Evolutionary conservation across 2,888 invertebrate genomes (phyloP).

Genomic region (Drosophila pseudotakahashii): DNA sequence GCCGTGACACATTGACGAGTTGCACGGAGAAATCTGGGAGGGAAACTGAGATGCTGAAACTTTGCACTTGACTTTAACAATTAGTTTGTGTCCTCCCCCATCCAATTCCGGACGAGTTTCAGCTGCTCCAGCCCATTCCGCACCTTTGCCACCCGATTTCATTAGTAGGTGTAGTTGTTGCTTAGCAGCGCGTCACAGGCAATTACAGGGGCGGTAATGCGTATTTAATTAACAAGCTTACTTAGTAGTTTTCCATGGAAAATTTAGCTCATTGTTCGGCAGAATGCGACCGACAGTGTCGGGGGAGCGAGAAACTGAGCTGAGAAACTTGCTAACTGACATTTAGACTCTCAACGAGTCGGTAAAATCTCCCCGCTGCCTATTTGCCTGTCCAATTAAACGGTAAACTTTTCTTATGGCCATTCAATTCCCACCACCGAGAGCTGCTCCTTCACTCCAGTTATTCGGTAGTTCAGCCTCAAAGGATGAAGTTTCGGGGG

Average conservation of each 20-base stretch:
- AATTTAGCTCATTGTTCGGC: slow-evolving; percentile 65
- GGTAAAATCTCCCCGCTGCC: slow-evolving; percentile 13
- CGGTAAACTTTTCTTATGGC: slow-evolving; percentile 65
- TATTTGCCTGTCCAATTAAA: slow-evolving; percentile 66
- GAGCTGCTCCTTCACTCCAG: neutral
- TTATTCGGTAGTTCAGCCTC: slow-evolving; percentile 13
- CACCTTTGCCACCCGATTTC: slow-evolving; percentile 19
- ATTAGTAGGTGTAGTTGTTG: slow-evolving; percentile 41
- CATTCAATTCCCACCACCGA: slow-evolving; percentile 44
- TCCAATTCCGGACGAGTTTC: slow-evolving; percentile 18
- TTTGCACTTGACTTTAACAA: slow-evolving; percentile 55
- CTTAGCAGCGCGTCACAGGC: slow-evolving; percentile 65
- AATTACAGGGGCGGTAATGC: slow-evolving; percentile 77
- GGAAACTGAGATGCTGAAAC: slow-evolving; percentile 35
- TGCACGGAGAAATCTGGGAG: slow-evolving; percentile 26
- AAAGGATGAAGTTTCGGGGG: slow-evolving; percentile 13
- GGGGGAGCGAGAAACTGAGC: slow-evolving; percentile 4
- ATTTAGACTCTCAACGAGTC: slow-evolving; percentile 37
- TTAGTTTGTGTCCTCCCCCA: slow-evolving; percentile 30
- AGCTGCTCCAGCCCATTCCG: neutral
- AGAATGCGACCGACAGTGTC: slow-evolving; percentile 38
- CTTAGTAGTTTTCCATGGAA: slow-evolving; percentile 73
- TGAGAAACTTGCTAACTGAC: slow-evolving; percentile 29
- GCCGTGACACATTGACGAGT: slow-evolving; percentile 42
- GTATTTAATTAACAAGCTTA: slow-evolving; percentile 80